Base-by-base conservation (phyloP, 1,140 invertebrate genomes). In the Copidosoma floridanum region DNA sequence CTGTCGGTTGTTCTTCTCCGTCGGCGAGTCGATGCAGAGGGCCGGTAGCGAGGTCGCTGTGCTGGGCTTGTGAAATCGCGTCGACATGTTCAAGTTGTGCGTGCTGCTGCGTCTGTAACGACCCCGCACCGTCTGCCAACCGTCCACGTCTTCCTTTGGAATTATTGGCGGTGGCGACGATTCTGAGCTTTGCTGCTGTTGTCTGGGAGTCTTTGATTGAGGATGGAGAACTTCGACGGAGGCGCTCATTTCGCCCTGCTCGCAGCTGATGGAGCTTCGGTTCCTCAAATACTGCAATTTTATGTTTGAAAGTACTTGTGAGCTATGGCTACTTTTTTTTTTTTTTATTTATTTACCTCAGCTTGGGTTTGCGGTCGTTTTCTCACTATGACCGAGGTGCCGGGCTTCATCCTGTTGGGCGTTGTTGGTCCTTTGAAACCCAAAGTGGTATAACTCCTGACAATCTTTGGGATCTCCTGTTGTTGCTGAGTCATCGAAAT, bases 111-210 rank as follows among this genome's bases (percentile, higher is more conserved):
- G 68, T 65, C 77, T 68, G 46, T 68, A 76, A 52, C 83, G 79
- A 53, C 84, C 78, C 8, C 85, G 81, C 0, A 89, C 87, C 8
- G 83, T 87, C 75, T 88, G 86, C 87, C 86, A 89, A 2, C 86
- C 87, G 58, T 86, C 80, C 43, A 57, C 67, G 52, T 79, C 77
- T 10, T 75, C 75, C 53, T 73, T 73, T 6, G 51, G 29, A n/a
- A n/a, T n/a, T n/a, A n/a, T n/a, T n/a, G n/a, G n/a, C n/a, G n/a
- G n/a, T n/a, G n/a, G n/a, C n/a, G n/a, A n/a, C n/a, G n/a, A n/a
- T n/a, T n/a, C n/a, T n/a, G n/a, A n/a, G n/a, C n/a, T n/a, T 14
- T 67, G 60, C 26, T 68, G 65, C 46, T 46, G 44, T 23, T 24
- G 43, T 5, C 14, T 46, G 11, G 23, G 23, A 0, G 12, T 14